Conservation (phyloP, 1,140 invertebrate genomes). For the Scaptomyza montana region DNA sequence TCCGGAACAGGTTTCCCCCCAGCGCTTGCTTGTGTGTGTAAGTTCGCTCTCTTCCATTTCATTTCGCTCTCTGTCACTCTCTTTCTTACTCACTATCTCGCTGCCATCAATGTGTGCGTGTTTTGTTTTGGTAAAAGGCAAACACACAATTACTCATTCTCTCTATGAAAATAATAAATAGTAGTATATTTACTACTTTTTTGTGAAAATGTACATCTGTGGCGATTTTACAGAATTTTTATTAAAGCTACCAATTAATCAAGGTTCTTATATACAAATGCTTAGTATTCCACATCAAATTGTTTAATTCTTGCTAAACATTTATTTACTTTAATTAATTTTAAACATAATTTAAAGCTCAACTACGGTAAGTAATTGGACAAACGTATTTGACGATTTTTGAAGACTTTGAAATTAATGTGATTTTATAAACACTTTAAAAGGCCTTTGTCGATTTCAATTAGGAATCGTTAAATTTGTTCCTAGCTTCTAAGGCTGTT, state of each 20-base stretch:
- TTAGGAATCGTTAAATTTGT: too few relatives aligned
- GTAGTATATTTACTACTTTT: conserved; percentile 64
- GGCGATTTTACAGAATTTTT: conserved; percentile 41
- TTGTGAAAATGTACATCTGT: neutral
- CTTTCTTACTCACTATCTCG: conserved; percentile 33
- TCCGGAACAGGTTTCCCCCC: conserved; percentile 71
- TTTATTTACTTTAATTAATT: too few relatives aligned
- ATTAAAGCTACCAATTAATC: neutral
- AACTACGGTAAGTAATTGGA: too few relatives aligned
- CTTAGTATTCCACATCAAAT: too few relatives aligned
- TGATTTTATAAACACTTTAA: too few relatives aligned
- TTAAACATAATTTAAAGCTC: too few relatives aligned
- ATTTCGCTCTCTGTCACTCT: conserved; percentile 5
- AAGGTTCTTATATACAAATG: too few relatives aligned
- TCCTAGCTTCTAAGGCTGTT: too few relatives aligned
- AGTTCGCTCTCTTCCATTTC: conserved; percentile 25
- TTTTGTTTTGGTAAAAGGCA: conserved; percentile 80
- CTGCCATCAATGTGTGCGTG: conserved; percentile 56
- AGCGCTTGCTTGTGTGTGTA: conserved; percentile 26
- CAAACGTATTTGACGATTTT: too few relatives aligned
- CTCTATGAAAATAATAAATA: conserved; percentile 24
- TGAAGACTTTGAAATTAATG: too few relatives aligned
- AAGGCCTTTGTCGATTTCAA: too few relatives aligned
- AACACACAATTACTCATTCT: conserved; percentile 18
- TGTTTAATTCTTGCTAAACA: too few relatives aligned